Conservation (phyloP, 53 echinoderm and acorn worm genomes). For the Apostichopus leukothele region DNA sequence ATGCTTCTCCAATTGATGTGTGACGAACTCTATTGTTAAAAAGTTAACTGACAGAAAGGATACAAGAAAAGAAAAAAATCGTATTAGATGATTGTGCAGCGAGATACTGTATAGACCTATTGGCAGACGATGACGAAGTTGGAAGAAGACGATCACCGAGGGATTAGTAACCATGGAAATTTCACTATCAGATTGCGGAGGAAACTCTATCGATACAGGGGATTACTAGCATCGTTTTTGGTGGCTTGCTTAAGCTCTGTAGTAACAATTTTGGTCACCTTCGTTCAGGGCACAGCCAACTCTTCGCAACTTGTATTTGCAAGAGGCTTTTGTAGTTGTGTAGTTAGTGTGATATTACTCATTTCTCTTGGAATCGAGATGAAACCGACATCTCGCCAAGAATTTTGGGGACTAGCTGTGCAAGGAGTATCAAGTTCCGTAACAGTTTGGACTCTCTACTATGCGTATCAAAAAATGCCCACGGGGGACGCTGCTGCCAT, state of each 20-base stretch:
- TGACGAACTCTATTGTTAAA: too few species aligned
- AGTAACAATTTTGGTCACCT: not conserved
- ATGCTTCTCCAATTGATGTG: too few species aligned
- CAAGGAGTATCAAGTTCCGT: not conserved
- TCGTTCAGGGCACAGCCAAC: not conserved
- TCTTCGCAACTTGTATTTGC: not conserved
- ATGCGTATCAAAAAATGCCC: constrained; percentile 27
- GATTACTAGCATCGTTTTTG: not conserved
- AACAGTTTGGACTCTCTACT: not conserved
- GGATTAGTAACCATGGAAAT: too few species aligned
- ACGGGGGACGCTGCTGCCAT: constrained; percentile 27
- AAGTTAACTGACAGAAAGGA: too few species aligned
- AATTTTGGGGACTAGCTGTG: not conserved
- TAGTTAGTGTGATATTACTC: not conserved
- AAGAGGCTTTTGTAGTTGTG: not conserved
- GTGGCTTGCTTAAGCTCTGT: not conserved
- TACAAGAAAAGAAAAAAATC: too few species aligned
- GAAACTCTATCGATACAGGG: too few species aligned
- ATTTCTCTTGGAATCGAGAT: not conserved
- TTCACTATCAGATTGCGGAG: too few species aligned
- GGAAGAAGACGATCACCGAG: too few species aligned
- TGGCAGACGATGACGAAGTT: too few species aligned
- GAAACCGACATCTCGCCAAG: not conserved
- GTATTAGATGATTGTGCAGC: too few species aligned
- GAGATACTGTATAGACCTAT: too few species aligned